These are phyloP conservation scores for Brachionus manjavacas DNA, from an alignment of 1,140 invertebrate genomes.

Conservation along the genomic window DNA sequence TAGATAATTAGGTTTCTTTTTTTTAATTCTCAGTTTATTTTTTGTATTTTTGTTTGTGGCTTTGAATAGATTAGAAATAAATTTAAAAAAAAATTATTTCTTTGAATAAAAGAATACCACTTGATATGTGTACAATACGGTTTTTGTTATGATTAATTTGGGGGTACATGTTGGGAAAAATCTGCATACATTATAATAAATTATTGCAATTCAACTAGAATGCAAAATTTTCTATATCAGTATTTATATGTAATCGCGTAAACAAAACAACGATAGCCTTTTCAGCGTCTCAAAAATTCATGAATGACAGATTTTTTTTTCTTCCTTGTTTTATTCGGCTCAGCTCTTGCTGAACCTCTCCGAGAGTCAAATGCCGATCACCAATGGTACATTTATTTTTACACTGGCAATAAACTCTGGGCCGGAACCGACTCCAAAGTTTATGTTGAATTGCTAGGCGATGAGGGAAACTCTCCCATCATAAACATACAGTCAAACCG, in stretches of 20 bases:
- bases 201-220: background rate
- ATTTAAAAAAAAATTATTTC: no score
- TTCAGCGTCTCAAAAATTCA: background rate
- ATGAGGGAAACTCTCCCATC: background rate
- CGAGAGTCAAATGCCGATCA: background rate
- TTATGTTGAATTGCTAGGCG: background rate
- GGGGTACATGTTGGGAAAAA: background rate
- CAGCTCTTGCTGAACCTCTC: background rate
- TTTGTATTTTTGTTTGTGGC: no score
- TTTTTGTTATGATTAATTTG: background rate
- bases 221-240: background rate
- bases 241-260: background rate
- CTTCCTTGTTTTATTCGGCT: background rate
- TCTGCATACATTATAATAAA: background rate
- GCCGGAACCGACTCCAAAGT: conserved; percentile 22
- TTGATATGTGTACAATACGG: no score
- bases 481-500: background rate
- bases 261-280: background rate
- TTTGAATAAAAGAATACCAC: no score
- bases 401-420: conserved; percentile 23
- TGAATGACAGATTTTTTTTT: background rate
- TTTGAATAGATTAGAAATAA: no score
- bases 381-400: conserved; percentile 21
- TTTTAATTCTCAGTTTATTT: no score
- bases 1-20: no score